Conservation (phyloP, 2,797 vertebrate species). For the Betta splendens region DNA sequence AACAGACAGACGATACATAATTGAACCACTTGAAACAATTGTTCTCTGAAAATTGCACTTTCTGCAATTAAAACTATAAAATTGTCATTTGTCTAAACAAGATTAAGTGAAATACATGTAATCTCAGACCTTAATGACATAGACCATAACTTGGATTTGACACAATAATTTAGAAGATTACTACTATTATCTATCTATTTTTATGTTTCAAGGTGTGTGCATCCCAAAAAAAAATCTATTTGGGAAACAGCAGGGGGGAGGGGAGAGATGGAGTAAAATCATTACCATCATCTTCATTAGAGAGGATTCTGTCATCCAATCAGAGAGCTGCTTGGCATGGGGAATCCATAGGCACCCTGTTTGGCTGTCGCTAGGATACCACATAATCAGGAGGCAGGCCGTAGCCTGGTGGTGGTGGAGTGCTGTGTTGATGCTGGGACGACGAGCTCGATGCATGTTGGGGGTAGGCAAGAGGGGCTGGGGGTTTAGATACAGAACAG, state of each 20-base stretch:
- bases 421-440: conserved; percentile 75
- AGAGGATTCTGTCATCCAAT: conserved; percentile 78
- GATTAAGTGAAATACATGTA: neutral
- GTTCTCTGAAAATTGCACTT: conserved; percentile 17
- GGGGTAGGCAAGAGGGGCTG: conserved; percentile 68
- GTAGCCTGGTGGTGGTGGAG: conserved; percentile 76
- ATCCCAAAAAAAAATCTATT: conserved; percentile 52
- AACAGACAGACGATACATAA: conserved; percentile 24
- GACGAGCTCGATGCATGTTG: conserved; percentile 66
- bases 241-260: conserved; percentile 68
- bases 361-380: conserved; percentile 87
- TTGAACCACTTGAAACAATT: conserved; percentile 19
- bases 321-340: conserved; percentile 62
- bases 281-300: conserved; percentile 85
- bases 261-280: conserved; percentile 73
- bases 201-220: conserved; percentile 27
- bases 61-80: too few species aligned
- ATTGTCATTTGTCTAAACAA: too few species aligned
- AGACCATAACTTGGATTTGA: conserved; percentile 8
- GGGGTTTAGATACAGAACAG: conserved; percentile 64
- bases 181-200: conserved; percentile 10
- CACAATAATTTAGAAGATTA: conserved; percentile 14
- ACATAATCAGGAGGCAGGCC: conserved; percentile 83
- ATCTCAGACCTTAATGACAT: conserved; percentile 13
- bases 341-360: conserved; percentile 78